These are phyloP conservation scores for Maconellicoccus hirsutus DNA, from an alignment of 1,140 invertebrate genomes.

Conservation along the genomic window DNA sequence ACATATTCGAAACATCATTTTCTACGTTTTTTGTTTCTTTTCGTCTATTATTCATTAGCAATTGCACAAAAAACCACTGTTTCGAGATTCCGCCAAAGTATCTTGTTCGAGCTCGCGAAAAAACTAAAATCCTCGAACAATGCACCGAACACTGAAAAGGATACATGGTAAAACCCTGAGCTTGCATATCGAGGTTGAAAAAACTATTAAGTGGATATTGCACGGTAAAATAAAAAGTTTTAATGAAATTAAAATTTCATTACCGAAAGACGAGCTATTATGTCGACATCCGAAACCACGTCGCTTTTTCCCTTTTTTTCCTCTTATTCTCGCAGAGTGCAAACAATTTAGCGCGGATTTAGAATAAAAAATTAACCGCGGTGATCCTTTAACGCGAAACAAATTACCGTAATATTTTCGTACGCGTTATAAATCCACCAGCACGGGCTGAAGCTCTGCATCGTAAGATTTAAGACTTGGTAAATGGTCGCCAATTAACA, in stretches of 20 bases:
- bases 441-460: not conserved
- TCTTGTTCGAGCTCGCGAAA: no score
- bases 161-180: not conserved
- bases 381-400: not conserved
- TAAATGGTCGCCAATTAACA: not conserved
- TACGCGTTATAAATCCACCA: no score
- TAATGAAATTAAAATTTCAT: conserved; percentile 10
- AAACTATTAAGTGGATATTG: conserved; percentile 1
- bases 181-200: not conserved
- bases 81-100: no score
- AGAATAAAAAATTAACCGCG: not conserved
- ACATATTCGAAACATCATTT: no score
- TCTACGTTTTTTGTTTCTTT: no score
- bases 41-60: no score
- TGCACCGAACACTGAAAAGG: not conserved
- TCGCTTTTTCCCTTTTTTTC: not conserved
- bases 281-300: conserved; percentile 1
- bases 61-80: no score
- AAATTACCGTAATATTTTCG: conserved; percentile 3
- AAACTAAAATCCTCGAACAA: not conserved
- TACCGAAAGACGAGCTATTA: not conserved
- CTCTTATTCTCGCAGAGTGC: not conserved
- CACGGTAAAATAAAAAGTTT: not conserved
- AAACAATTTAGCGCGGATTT: not conserved
- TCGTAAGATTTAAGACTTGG: no score